These are phyloP conservation scores for Larimichthys crocea DNA, from an alignment of 2,113 vertebrate species.

Conservation along the genomic window DNA sequence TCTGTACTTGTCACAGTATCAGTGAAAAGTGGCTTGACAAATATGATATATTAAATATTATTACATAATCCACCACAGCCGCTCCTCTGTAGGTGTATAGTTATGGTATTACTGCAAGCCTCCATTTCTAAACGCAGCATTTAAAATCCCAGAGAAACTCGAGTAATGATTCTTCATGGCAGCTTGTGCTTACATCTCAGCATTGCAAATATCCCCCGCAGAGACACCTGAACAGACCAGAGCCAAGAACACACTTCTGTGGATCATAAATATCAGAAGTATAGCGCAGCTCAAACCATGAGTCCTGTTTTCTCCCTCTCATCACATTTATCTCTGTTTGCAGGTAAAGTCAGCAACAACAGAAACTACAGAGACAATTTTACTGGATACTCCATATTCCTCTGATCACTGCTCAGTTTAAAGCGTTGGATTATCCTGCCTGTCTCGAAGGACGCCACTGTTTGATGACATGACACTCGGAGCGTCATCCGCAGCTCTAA, in stretches of 20 bases:
- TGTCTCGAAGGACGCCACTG: neutral
- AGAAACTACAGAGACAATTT: too few species aligned
- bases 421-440: neutral
- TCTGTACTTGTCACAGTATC: neutral
- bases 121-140: neutral
- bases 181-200: neutral
- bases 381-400: too few species aligned
- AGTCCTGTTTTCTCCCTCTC: too few species aligned
- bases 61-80: neutral
- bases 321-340: too few species aligned
- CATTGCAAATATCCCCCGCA: neutral
- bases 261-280: neutral
- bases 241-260: neutral
- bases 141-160: neutral
- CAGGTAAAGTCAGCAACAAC: too few species aligned
- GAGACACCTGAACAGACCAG: neutral
- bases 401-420: neutral
- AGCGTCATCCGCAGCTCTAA: neutral
- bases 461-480: neutral
- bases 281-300: too few species aligned
- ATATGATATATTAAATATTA: too few species aligned
- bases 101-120: neutral
- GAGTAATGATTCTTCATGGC: neutral
- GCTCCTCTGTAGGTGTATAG: neutral
- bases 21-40: neutral